Base-by-base conservation (phyloP, 2,113 vertebrate species). In the Hippocampus abdominalis region DNA sequence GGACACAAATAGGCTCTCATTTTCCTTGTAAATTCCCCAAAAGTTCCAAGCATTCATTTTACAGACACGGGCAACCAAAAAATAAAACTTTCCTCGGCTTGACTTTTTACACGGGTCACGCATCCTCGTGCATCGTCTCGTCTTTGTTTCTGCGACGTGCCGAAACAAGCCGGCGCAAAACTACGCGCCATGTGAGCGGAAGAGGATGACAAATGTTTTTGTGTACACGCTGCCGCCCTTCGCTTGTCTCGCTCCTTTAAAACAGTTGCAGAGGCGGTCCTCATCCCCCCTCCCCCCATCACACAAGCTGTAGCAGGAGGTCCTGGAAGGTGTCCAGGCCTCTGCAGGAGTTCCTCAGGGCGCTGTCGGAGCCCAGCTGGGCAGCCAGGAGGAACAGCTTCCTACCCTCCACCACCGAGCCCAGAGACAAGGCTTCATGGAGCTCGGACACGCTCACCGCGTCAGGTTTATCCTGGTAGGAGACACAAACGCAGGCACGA, bases 321-420 rank as follows among this genome's bases (percentile, higher is more conserved):
- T 83, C 93, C 86, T 91, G 93, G 81, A 96, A 83, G 1, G 75
- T 90, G 74, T 94, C 90, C 42, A 94, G 87, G 4, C 91, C 88
- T 18, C 80, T 81, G 70, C 80, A 72, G 3, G 87, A 78, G 73
- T 57, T 82, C 64, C 70, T 81, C 40, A 83, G 76, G n/a, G 70
- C 54, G 2, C 85, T 89, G 0, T 88, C 88, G 1, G 89, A 89
- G 23, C 88, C 92, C 0, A 94, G 84, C 74, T 94, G 94, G 54
- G 93, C 90, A 0, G 91, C 93, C 76, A 96, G 64, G 40, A 96
- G 79, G 82, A 94, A 94, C 70, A 95, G 64, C 68, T 93, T 90
- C 66, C 93, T 90, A 44, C 94, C 89, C 23, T 66, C 70, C 0
- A 73, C 42, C 56, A 94, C 2, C 0, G 72, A 73, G 62, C 88